A percentile compares a stretch with the other conserved stretches of the same genome.
Evolutionary conservation across 2,888 invertebrate genomes (phyloP).

Genomic region (Terebella lapidaria): DNA sequence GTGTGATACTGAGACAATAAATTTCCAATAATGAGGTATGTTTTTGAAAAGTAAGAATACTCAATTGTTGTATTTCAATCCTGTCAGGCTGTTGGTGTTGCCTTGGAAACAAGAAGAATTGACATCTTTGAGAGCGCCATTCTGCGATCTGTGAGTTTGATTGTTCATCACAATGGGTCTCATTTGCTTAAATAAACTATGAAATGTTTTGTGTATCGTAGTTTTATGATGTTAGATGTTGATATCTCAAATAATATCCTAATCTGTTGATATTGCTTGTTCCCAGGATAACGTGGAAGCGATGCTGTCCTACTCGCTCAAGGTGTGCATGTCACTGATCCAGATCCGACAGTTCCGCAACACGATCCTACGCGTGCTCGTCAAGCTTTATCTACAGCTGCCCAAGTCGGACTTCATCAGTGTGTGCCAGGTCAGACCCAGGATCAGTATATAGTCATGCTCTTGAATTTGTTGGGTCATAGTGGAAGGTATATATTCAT

Average conservation of each 20-base stretch:
- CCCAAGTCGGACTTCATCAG: conserved; percentile 94
- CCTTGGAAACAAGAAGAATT: conserved; percentile 93
- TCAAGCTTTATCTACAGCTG: conserved; percentile 81
- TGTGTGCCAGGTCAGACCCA: conserved; percentile 83
- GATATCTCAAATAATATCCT: too few species aligned
- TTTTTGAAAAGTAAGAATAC: too few species aligned
- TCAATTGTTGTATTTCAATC: too few species aligned
- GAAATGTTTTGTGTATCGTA: neutral
- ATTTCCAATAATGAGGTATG: too few species aligned
- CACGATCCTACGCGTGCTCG: conserved; percentile 80
- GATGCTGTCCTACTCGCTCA: conserved; percentile 92
- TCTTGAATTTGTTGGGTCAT: too few species aligned
- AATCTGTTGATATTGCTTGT: too few species aligned
- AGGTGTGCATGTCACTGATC: conserved; percentile 92
- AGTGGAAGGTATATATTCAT: too few species aligned
- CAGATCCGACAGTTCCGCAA: conserved; percentile 85
- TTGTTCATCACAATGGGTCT: too few species aligned
- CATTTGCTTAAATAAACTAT: too few species aligned
- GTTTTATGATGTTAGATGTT: neutral
- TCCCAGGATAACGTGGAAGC: conserved; percentile 78
- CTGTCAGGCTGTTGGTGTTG: conserved; percentile 77
- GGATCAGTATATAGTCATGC: too few species aligned
- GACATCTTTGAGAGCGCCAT: conserved; percentile 93
- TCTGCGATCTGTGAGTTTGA: conserved; percentile 63
- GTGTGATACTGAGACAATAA: too few species aligned